Base-by-base conservation (phyloP, 1,140 invertebrate genomes). In the Diachasma alloeum region DNA sequence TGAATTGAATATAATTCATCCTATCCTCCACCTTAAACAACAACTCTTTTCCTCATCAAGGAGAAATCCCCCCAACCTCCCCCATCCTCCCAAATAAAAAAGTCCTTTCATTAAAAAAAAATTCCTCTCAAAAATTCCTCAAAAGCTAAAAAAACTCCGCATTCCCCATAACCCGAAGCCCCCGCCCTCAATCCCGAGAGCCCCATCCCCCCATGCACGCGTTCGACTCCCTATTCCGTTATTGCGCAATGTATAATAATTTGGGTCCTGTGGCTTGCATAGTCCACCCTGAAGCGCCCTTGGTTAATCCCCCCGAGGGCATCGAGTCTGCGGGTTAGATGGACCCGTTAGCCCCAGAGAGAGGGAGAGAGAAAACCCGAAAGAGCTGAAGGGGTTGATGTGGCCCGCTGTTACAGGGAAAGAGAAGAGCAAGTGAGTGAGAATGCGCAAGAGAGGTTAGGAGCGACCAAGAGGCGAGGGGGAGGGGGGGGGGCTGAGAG, bases 221-320 rank as follows among this genome's bases (percentile, higher is more conserved):
- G 39, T 48, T 48, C 71, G 81, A 83, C 81, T 80, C 82, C 82
- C 82, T 82, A 42, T 83, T 78, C 70, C 79, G 82, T 84, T 83
- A 83, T 84, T 83, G 81, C 77, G 77, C 81, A 79, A 84, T 83
- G 83, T 81, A 84, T 83, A 83, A 84, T 83, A 84, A 84, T 84
- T 84, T 75, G 66, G 53, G 56, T 53, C 39, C 74, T 56, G 56
- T 37, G 36, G 70, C 66, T 53, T 74, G 15, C 24, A 39, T 48
- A 70, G 72, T 46, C 69, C 48, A 77, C 22, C 53, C 56, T 77
- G 69, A 67, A 78, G 72, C 63, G 77, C 79, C 81, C 78, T 72
- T 75, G 59, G 78, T 84, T 86, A 84, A 86, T 85, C 82, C 84
- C 82, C 82, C 77, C 78, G 74, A 36, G 84, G 79, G 78, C 72